phyloP scores from a whole-genome alignment of 2,797 vertebrate species.

The Myotis vivesi region DNA sequence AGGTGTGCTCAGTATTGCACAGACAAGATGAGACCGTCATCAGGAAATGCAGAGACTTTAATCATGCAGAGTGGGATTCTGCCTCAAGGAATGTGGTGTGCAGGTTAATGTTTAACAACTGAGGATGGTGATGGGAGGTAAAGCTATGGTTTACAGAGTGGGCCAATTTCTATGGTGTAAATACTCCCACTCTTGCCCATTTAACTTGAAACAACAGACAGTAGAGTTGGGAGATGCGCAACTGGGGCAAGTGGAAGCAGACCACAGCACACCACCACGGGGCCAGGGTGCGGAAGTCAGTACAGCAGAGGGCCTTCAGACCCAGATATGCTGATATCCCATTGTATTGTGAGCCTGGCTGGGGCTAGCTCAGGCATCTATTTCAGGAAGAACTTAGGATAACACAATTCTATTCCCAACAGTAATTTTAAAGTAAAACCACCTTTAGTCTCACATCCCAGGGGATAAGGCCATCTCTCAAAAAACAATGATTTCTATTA shows the following conservation, averaged over 20 bases:
- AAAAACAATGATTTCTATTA: neutral
- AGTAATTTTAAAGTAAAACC: neutral
- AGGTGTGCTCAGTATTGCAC: neutral
- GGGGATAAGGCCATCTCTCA: neutral
- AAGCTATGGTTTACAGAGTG: neutral
- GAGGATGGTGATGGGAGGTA: rapidly evolving
- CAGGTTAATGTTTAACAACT: neutral
- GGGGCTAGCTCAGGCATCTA: no score
- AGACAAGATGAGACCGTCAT: neutral
- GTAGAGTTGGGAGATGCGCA: no score
- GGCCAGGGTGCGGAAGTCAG: neutral
- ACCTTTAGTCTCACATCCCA: neutral
- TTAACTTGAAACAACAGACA: neutral
- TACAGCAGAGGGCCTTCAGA: no score
- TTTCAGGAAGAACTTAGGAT: neutral
- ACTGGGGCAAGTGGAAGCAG: neutral
- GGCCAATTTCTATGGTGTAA: neutral
- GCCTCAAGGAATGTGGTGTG: neutral
- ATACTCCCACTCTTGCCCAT: neutral
- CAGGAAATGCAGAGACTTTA: neutral
- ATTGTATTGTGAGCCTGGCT: rapidly evolving
- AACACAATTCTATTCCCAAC: neutral
- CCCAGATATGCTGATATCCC: neutral
- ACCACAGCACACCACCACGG: neutral
- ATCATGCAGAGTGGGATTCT: neutral